These are phyloP conservation scores for Sapajus apella DNA, from an alignment of 2,113 vertebrate species.

Conservation along the genomic window DNA sequence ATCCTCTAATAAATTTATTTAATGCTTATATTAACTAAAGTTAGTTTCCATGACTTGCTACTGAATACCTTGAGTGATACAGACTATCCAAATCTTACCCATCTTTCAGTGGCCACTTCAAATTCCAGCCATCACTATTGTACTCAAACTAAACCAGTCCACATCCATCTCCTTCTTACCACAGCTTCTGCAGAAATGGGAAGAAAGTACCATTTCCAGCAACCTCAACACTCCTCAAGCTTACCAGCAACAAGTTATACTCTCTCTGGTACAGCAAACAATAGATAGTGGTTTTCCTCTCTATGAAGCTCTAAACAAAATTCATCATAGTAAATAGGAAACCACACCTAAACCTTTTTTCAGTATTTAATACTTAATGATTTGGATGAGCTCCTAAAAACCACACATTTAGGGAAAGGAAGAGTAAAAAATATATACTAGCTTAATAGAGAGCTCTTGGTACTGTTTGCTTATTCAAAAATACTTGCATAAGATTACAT, in stretches of 20 bases:
- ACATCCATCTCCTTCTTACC: not conserved
- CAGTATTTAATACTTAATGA: constrained; percentile 20
- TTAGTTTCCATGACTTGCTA: not conserved
- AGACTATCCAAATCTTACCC: not conserved
- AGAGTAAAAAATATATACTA: not conserved
- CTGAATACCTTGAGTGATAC: not conserved
- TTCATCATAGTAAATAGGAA: not conserved
- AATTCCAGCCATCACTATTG: not conserved
- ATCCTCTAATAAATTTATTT: not conserved
- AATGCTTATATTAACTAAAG: not conserved
- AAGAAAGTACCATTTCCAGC: not conserved
- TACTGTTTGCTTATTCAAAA: constrained; percentile 42
- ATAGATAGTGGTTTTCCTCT: not conserved
- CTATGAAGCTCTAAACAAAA: not conserved
- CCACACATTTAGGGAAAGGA: not conserved
- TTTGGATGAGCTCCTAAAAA: constrained; percentile 21
- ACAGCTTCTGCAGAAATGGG: not conserved
- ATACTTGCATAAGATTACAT: constrained; percentile 14
- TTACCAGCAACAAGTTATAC: not conserved
- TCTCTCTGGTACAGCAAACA: not conserved
- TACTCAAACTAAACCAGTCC: not conserved
- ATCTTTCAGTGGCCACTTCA: not conserved
- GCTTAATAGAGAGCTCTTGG: not conserved
- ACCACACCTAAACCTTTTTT: not conserved
- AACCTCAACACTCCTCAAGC: not conserved